phyloP scores from a whole-genome alignment of 2,113 vertebrate genomes.

The Regulus satrapa region DNA sequence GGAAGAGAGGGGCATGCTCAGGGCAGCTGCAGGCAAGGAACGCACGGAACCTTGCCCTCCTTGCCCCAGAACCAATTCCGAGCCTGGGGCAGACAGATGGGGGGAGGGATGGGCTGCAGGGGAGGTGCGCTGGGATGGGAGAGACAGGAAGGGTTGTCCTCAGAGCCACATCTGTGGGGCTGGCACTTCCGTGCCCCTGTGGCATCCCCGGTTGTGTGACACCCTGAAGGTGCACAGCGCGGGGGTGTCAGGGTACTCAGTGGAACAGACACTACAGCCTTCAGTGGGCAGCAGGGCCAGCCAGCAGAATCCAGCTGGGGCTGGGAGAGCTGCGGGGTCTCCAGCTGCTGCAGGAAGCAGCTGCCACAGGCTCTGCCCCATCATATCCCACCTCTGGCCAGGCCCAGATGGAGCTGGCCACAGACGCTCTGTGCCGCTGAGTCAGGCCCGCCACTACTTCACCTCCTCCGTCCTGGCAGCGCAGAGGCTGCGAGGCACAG shows the following conservation, averaged over 20 bases:
- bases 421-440: not conserved
- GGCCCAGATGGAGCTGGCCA: not conserved
- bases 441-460: not conserved
- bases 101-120: not conserved
- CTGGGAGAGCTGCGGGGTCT: not conserved
- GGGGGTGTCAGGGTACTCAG: not conserved
- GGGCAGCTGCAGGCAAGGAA: not conserved
- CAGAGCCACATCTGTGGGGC: not conserved
- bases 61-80: not conserved
- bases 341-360: not conserved
- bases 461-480: not conserved
- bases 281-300: fast-evolving
- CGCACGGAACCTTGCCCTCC: fast-evolving
- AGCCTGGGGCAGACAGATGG: not conserved
- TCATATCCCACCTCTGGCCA: not conserved
- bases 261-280: not conserved
- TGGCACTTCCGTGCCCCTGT: not conserved
- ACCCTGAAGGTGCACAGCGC: not conserved
- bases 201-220: not conserved
- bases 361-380: not conserved
- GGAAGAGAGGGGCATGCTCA: not conserved
- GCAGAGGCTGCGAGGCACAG: not conserved
- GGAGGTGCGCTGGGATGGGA: not conserved
- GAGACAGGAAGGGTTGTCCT: not conserved
- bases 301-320: not conserved